Evolutionary conservation across 2,888 invertebrate species (phyloP).

Genomic region (Pilophorus perplexus): DNA sequence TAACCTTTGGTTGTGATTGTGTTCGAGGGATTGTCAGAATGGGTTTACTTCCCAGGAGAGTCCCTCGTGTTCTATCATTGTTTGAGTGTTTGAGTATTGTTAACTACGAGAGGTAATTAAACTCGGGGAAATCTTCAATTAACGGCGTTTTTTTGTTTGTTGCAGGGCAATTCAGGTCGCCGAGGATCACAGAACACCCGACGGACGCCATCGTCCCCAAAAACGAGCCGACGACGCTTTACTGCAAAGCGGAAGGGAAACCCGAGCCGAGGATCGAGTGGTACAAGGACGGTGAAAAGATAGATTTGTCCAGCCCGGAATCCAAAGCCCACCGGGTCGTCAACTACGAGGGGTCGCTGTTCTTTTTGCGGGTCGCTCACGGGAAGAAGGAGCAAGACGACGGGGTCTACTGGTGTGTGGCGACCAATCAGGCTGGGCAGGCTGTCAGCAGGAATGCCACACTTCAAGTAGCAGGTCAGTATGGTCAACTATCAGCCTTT

Average conservation of each 20-base stretch:
- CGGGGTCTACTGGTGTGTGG: conserved; percentile 96
- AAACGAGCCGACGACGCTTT: conserved; percentile 94
- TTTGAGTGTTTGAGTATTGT: no score
- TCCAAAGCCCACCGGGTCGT: conserved; percentile 85
- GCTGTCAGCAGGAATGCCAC: conserved; percentile 91
- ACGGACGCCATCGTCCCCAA: conserved; percentile 92
- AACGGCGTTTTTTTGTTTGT: conserved; percentile 48
- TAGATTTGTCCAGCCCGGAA: conserved; percentile 72
- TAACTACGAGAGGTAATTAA: no score
- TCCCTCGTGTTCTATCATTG: no score
- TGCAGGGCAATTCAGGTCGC: conserved; percentile 81
- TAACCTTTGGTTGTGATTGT: neutral
- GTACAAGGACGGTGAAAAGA: conserved; percentile 80
- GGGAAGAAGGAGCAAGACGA: conserved; percentile 92
- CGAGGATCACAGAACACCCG: conserved; percentile 95
- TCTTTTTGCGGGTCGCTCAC: conserved; percentile 91
- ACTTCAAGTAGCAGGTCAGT: conserved; percentile 88
- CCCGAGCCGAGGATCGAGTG: conserved; percentile 89
- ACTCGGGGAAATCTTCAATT: no score
- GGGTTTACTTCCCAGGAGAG: no score
- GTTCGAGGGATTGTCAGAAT: no score
- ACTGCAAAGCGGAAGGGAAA: conserved; percentile 95
- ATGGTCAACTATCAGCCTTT: no score
- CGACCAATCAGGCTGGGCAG: conserved; percentile 84
- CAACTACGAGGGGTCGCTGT: conserved; percentile 84